Base-by-base conservation (phyloP, 2,888 invertebrate species). In the Drosophila testacea region DNA sequence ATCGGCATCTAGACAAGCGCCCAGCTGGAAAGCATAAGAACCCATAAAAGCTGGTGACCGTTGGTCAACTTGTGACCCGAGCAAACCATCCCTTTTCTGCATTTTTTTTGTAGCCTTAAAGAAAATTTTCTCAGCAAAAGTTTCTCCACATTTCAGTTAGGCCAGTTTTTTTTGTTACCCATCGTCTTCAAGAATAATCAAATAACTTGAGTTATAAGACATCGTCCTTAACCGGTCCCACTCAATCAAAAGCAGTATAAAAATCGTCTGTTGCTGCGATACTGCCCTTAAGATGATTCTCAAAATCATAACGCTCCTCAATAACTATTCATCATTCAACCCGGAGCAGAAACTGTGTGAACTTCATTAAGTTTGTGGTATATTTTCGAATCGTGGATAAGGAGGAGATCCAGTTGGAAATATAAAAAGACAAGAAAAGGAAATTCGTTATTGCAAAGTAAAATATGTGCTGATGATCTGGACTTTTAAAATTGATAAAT, bases 1-100 rank as follows among this genome's bases (percentile, higher is more conserved):
- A 11, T 30, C n/a, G 11, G 27, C 11, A 22, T 27, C 11, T 16
- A 41, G 13, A 16, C 13, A 41, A 41, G 16, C n/a, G n/a, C 70
- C 48, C 71, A 71, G 71, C 56, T 48, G 71, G 56, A 69, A 41
- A 28, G 51, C 47, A 47, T 30, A 6, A 38, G 30, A 9, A 46
- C 13, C 48, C 10, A 65, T 63, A 42, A 4, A 28, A 16, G 34
- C 22, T 46, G 9, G 56, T 74, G 74, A 73, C 73, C 74, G 55
- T 9, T 65, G 69, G 74, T 74, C 74, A 69, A 59, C 44, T 59
- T 44, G 11, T 50, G 3, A 34, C 16, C 16, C 48, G 9, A 16
- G 9, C 10, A 9, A 0, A 48, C 32, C 48, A 50, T 22, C 50
- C 50, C 50, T 22, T 50, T 50, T 50, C 36, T 6, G 11, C 34